These are phyloP conservation scores for Tympanuchus pallidicinctus DNA, from an alignment of 2,113 vertebrate genomes.

Conservation along the genomic window DNA sequence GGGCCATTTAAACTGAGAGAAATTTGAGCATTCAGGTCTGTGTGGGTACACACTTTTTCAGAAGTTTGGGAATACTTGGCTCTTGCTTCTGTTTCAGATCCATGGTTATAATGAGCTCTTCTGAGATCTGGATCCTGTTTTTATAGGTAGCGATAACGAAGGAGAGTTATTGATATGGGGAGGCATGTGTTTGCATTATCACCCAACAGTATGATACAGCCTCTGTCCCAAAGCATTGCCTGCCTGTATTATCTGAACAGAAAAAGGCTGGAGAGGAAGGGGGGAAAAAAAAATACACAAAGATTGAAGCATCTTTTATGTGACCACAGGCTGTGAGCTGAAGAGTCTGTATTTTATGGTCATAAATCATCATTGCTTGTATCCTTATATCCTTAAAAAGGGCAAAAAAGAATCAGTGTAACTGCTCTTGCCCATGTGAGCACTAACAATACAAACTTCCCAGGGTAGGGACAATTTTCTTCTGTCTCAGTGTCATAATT, in stretches of 20 bases:
- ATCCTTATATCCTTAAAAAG: neutral
- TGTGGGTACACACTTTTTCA: neutral
- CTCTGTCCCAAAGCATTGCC: neutral
- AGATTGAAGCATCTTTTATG: neutral
- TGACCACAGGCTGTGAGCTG: constrained; percentile 6
- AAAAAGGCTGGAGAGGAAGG: neutral
- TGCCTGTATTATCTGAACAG: neutral
- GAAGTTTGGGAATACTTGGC: neutral
- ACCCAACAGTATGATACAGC: neutral
- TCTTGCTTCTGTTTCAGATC: neutral
- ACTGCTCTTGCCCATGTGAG: neutral
- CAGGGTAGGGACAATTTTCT: constrained; percentile 4
- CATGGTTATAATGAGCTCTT: neutral
- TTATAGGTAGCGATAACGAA: neutral
- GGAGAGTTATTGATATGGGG: neutral
- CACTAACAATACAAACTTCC: neutral
- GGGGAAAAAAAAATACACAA: neutral
- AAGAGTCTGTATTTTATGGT: neutral
- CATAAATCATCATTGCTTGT: neutral
- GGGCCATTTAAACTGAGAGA: neutral
- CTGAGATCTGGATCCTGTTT: neutral
- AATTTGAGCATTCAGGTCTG: neutral
- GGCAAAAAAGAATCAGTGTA: neutral
- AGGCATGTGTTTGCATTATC: neutral
- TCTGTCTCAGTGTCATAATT: constrained; percentile 26